Conservation (phyloP, 2,888 invertebrate genomes). For the Ochropleura plecta region DNA sequence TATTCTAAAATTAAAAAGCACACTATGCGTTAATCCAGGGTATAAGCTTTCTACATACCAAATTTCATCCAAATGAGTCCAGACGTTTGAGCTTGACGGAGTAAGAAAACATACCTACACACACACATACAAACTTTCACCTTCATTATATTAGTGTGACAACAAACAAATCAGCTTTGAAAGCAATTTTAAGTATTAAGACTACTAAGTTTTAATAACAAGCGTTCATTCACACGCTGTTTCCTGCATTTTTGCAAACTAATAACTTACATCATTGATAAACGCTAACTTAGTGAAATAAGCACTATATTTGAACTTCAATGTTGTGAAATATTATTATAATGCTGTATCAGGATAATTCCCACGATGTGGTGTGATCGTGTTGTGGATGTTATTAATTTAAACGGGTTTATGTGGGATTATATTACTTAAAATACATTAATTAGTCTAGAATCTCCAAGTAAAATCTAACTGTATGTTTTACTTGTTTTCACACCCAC, state of each 20-base stretch:
- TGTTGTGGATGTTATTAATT: neutral
- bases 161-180: slow-evolving; percentile 10
- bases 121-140: too few species aligned
- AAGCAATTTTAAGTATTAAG: slow-evolving; percentile 15
- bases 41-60: too few species aligned
- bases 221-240: slow-evolving; percentile 64
- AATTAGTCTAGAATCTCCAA: too few species aligned
- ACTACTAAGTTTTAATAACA: slow-evolving; percentile 17
- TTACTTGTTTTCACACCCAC: too few species aligned
- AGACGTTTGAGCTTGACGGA: too few species aligned
- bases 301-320: slow-evolving; percentile 44
- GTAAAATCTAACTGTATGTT: too few species aligned
- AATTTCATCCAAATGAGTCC: too few species aligned
- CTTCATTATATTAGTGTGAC: too few species aligned
- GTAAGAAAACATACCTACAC: too few species aligned
- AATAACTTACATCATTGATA: slow-evolving; percentile 48
- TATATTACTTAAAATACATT: neutral
- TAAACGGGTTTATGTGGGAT: neutral
- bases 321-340: slow-evolving; percentile 46
- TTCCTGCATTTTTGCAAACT: slow-evolving; percentile 63
- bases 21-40: too few species aligned
- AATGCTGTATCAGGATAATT: slow-evolving; percentile 20
- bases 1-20: too few species aligned
- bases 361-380: slow-evolving; percentile 43
- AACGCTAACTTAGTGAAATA: slow-evolving; percentile 43